Percentiles rank a stretch among this genome's conserved stretches.
These are phyloP conservation scores for Chelon auratus DNA, from an alignment of 2,797 vertebrate genomes.

Conservation along the genomic window DNA sequence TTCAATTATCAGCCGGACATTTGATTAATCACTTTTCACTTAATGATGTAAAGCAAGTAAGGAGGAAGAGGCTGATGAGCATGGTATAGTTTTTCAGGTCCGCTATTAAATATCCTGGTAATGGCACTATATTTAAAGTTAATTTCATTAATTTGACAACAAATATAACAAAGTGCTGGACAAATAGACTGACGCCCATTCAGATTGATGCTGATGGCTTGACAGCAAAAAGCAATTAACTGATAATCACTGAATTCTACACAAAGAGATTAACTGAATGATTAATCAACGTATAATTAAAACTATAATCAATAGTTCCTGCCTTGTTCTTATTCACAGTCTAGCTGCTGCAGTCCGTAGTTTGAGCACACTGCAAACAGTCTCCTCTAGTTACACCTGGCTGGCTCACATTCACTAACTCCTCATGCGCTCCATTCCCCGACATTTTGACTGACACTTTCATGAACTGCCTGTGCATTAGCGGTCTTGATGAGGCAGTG, in stretches of 20 bases:
- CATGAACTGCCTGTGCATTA: conserved; percentile 78
- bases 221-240: no score
- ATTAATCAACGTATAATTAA: conserved; percentile 8
- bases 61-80: no score
- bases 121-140: no score
- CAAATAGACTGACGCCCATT: no score
- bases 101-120: no score
- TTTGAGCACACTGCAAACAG: conserved; percentile 25
- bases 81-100: no score
- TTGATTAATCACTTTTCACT: no score
- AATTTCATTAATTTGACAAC: no score
- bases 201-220: no score
- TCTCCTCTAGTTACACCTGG: conserved; percentile 65
- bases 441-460: conserved; percentile 77
- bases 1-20: no score
- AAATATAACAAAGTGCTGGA: no score
- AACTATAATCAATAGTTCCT: not conserved
- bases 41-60: no score
- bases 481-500: conserved; percentile 53
- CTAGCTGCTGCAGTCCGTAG: conserved; percentile 24
- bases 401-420: conserved; percentile 50
- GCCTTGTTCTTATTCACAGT: conserved; percentile 11
- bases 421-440: conserved; percentile 28
- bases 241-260: not conserved
- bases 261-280: not conserved